Percentiles rank a stretch among this genome's conserved stretches.
phyloP scores from a whole-genome alignment of 2,888 invertebrate species.

The Sussaba pulchella region DNA sequence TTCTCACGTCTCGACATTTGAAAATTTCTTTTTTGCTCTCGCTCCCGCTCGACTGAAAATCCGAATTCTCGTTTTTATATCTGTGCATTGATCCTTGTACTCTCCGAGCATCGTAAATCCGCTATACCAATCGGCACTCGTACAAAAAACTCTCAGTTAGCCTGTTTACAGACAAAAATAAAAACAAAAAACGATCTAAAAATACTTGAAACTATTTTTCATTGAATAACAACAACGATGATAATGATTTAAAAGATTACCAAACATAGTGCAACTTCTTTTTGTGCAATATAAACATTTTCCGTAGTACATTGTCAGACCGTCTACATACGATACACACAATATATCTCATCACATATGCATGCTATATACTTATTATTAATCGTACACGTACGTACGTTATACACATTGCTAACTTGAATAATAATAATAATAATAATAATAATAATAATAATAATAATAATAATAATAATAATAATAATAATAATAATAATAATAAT shows the following conservation, averaged over 20 bases:
- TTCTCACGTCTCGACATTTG: constrained; percentile 54
- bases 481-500: constrained; percentile 32
- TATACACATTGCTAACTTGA: constrained; percentile 28
- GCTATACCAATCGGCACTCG: background rate
- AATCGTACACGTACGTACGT: constrained; percentile 35
- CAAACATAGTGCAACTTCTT: constrained; percentile 9
- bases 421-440: constrained; percentile 41
- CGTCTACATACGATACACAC: background rate
- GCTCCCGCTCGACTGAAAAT: background rate
- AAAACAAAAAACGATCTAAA: background rate
- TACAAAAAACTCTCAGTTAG: background rate
- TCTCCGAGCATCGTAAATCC: constrained; percentile 1
- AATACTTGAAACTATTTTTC: too few species aligned
- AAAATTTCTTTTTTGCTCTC: constrained; percentile 21
- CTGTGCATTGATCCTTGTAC: constrained; percentile 3
- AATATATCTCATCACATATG: constrained; percentile 26
- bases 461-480: constrained; percentile 1
- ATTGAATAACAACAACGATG: background rate
- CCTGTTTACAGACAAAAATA: background rate
- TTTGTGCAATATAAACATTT: constrained; percentile 2
- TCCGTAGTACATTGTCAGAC: background rate
- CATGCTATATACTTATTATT: constrained; percentile 34
- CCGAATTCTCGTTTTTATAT: constrained; percentile 18
- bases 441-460: constrained; percentile 41
- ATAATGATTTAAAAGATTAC: background rate